Percentiles rank a stretch among this genome's conserved stretches.
These are phyloP conservation scores for Limnephilus auricula DNA, from an alignment of 2,888 invertebrate genomes.

Conservation along the genomic window DNA sequence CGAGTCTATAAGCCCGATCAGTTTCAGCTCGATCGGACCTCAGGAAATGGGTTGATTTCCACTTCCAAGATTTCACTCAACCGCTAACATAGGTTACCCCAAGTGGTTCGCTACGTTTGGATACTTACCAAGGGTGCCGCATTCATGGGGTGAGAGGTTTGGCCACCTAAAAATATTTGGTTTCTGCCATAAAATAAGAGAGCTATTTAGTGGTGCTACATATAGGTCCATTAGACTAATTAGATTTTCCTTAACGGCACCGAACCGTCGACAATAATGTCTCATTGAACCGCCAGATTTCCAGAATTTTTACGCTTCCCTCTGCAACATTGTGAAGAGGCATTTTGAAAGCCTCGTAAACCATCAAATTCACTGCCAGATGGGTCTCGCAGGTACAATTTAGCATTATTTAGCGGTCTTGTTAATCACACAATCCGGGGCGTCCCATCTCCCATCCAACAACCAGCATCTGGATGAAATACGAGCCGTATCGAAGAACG, in stretches of 20 bases:
- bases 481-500: conserved; percentile 17
- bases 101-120: too few species aligned
- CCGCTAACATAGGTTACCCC: too few species aligned
- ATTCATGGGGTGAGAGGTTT: too few species aligned
- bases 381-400: conserved; percentile 15
- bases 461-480: conserved; percentile 23
- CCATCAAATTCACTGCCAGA: not conserved
- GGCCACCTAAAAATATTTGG: too few species aligned
- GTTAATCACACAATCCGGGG: conserved; percentile 11
- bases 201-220: not conserved
- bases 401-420: conserved; percentile 29
- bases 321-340: not conserved
- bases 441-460: not conserved
- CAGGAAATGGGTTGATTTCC: too few species aligned
- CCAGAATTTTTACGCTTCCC: not conserved
- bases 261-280: not conserved
- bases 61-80: too few species aligned
- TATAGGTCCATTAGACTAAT: not conserved
- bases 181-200: not conserved
- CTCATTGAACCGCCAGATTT: not conserved
- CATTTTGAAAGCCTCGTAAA: not conserved
- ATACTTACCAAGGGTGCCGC: too few species aligned
- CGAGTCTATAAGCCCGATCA: too few species aligned
- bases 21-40: too few species aligned
- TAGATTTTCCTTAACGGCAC: not conserved